These are phyloP conservation scores for Pachycephus smyrnensis DNA, from an alignment of 2,888 invertebrate species.

Conservation along the genomic window DNA sequence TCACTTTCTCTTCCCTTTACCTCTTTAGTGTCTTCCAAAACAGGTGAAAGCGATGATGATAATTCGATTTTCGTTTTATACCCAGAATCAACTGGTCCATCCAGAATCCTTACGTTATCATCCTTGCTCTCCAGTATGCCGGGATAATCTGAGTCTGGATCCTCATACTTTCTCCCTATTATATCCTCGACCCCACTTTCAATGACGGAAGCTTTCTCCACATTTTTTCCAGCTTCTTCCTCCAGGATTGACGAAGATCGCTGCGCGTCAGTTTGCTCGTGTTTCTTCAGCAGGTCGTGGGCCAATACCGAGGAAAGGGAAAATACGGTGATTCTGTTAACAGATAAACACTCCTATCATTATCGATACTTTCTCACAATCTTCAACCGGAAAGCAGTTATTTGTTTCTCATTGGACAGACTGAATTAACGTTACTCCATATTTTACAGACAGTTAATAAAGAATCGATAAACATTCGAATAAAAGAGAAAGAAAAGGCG, in stretches of 20 bases:
- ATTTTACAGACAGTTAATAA: no score
- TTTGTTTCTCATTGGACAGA: no score
- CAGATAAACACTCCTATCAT: no score
- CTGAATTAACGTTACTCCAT: no score
- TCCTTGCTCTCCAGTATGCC: neutral
- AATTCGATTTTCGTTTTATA: no score
- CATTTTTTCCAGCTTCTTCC: neutral
- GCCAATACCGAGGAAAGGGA: constrained; percentile 30
- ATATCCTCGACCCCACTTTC: neutral
- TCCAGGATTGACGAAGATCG: neutral
- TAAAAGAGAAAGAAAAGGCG: no score
- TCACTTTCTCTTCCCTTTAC: neutral
- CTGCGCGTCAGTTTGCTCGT: constrained; percentile 1
- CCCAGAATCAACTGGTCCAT: no score
- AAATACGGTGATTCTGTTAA: constrained; percentile 31
- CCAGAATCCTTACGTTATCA: neutral
- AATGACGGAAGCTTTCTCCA: neutral
- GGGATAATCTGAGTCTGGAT: neutral
- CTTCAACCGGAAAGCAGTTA: no score
- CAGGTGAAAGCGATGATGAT: no score
- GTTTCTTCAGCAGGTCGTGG: neutral
- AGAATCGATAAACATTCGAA: no score
- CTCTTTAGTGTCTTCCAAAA: neutral
- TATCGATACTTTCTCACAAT: no score
- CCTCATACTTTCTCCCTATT: neutral